A percentile compares a stretch with the other conserved stretches of the same genome.
phyloP scores from a whole-genome alignment of 1,140 invertebrate genomes.

The Drosophila tsacasi region DNA sequence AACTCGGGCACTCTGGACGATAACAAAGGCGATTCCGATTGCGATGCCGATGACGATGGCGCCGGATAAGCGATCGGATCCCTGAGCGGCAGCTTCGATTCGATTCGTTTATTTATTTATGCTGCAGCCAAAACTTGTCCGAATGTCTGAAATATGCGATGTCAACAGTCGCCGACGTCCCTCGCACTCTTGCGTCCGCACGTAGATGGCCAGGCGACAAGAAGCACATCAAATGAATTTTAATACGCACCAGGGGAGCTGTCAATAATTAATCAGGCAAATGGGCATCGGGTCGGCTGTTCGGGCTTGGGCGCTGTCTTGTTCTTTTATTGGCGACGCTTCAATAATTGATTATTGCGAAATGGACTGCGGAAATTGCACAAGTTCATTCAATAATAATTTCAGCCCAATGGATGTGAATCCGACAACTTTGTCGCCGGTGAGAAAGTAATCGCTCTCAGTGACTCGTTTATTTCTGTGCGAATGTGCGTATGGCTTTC shows the following conservation, averaged over 20 bases:
- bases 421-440: constrained; percentile 48
- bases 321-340: constrained; percentile 23
- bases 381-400: constrained; percentile 45
- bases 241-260: constrained; percentile 62
- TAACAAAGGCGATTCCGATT: constrained; percentile 51
- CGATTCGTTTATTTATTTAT: constrained; percentile 63
- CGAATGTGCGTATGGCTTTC: not conserved
- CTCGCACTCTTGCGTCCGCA: not conserved
- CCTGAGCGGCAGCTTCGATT: constrained; percentile 19
- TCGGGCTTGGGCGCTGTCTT: constrained; percentile 9
- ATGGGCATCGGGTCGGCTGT: constrained; percentile 40
- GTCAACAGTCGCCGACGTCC: constrained; percentile 31
- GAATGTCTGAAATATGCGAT: constrained; percentile 66
- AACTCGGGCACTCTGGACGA: constrained; percentile 37
- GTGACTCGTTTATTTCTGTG: constrained; percentile 1
- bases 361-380: constrained; percentile 35
- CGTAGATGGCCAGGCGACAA: constrained; percentile 61
- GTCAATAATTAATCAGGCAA: constrained; percentile 70
- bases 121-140: constrained; percentile 55
- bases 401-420: constrained; percentile 16
- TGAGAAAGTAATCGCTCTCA: constrained; percentile 7
- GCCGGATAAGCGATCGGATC: constrained; percentile 34
- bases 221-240: constrained; percentile 75
- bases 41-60: constrained; percentile 30
- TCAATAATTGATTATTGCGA: constrained; percentile 53